Percentiles rank a stretch among this genome's conserved stretches.
phyloP scores from a whole-genome alignment of 53 echinoderm and acorn worm genomes.

The Paracentrotus lividus region DNA sequence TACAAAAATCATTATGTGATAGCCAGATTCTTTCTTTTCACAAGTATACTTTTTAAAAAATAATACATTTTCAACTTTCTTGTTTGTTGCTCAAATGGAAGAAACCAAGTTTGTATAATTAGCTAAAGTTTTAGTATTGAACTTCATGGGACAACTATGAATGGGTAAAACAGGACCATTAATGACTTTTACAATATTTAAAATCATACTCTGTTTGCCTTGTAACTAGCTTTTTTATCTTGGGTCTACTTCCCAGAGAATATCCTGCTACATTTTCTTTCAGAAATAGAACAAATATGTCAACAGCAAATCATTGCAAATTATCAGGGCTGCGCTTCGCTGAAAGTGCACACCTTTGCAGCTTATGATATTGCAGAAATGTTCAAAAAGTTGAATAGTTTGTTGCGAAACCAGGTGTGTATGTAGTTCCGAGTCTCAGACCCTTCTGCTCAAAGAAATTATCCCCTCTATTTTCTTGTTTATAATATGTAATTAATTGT shows the following conservation, averaged over 20 bases:
- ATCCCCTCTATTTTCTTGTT: too few relatives aligned
- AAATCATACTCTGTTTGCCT: not conserved
- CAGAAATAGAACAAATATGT: conserved; percentile 48
- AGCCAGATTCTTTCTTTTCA: not conserved
- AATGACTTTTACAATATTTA: not conserved
- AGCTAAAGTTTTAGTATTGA: not conserved
- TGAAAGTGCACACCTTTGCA: not conserved
- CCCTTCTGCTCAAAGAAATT: too few relatives aligned
- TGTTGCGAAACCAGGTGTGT: not conserved
- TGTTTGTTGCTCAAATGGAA: not conserved
- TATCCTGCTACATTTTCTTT: not conserved
- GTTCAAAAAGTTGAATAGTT: not conserved
- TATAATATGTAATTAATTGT: too few relatives aligned
- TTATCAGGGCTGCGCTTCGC: not conserved
- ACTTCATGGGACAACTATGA: too few relatives aligned
- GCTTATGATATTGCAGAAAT: not conserved
- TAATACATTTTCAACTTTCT: not conserved
- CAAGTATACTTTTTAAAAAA: not conserved
- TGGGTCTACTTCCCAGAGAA: not conserved
- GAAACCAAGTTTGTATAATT: not conserved
- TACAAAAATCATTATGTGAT: not conserved
- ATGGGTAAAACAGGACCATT: not conserved
- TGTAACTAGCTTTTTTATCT: not conserved
- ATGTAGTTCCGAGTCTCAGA: conserved; percentile 17
- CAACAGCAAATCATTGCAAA: conserved; percentile 11